Percentiles rank a stretch among this genome's conserved stretches.
Conservation (phyloP, 2,888 invertebrate species). For the Phasia obesa region DNA sequence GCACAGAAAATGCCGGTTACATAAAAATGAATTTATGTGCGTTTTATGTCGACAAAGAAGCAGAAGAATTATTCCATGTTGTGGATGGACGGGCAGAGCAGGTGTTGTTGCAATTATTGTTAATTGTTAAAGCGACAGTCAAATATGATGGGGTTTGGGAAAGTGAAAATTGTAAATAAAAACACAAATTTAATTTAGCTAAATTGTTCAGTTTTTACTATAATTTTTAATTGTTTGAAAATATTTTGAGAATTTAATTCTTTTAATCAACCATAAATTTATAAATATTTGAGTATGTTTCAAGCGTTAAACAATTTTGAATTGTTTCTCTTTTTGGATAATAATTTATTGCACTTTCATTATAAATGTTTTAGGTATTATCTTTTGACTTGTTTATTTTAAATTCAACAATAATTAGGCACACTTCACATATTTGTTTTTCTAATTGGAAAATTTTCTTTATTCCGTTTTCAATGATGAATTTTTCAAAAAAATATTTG, state of each 20-base stretch:
- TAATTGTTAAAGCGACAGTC: conserved; percentile 22
- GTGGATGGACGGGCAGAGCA: conserved; percentile 22
- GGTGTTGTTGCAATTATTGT: conserved; percentile 45
- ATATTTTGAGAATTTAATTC: conserved; percentile 44
- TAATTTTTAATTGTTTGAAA: conserved; percentile 1
- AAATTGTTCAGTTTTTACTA: conserved; percentile 40
- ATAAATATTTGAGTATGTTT: conserved; percentile 56
- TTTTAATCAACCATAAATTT: conserved; percentile 26
- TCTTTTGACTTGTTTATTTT: conserved; percentile 15
- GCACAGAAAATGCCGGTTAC: conserved; percentile 63
- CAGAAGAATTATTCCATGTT: conserved; percentile 46
- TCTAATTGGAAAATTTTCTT: conserved; percentile 56
- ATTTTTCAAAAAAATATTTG: conserved; percentile 37
- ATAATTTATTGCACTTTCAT: conserved; percentile 57
- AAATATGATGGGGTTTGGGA: conserved; percentile 21
- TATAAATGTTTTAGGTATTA: conserved; percentile 57
- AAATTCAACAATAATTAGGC: conserved; percentile 18
- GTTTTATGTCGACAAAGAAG: conserved; percentile 27
- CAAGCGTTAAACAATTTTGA: conserved; percentile 33
- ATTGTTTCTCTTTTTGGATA: conserved; percentile 38
- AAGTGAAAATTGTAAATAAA: conserved; percentile 48
- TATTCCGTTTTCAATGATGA: conserved; percentile 37
- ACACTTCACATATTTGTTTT: conserved; percentile 43
- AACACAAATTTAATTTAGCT: conserved; percentile 72
- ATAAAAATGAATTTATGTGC: conserved; percentile 56